Conservation (phyloP, 2,797 vertebrate species). For the Scarus forsteni region DNA sequence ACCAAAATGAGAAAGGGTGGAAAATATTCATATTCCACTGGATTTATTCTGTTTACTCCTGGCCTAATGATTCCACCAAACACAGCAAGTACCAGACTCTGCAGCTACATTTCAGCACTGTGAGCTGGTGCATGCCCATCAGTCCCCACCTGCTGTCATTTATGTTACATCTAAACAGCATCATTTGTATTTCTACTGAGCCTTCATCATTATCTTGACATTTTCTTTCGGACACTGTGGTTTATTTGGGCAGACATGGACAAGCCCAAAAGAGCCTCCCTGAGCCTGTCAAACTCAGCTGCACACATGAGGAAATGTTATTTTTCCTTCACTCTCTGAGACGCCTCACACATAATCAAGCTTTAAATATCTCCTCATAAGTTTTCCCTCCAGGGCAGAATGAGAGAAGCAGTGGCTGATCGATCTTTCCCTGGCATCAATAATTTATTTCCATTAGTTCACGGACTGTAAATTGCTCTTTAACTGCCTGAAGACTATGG, state of each 20-base stretch:
- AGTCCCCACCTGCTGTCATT: conserved; percentile 1
- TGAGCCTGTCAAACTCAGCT: conserved; percentile 22
- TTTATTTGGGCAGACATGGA: conserved; percentile 47
- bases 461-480: conserved; percentile 44
- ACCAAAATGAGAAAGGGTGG: conserved; percentile 27
- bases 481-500: conserved; percentile 37
- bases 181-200: conserved; percentile 7
- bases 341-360: conserved; percentile 47
- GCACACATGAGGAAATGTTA: conserved; percentile 46
- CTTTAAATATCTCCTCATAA: conserved; percentile 49
- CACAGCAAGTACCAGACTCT: conserved; percentile 44
- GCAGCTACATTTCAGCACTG: conserved; percentile 32
- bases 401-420: conserved; percentile 47
- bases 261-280: conserved; percentile 15
- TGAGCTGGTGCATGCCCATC: conserved; percentile 27
- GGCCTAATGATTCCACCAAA: conserved; percentile 69
- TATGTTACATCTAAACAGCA: conserved; percentile 8
- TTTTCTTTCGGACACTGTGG: conserved; percentile 14
- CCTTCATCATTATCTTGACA: not conserved
- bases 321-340: conserved; percentile 38
- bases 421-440: conserved; percentile 52
- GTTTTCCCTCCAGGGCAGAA: conserved; percentile 30
- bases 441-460: conserved; percentile 60
- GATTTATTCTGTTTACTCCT: conserved; percentile 50
- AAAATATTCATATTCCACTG: conserved; percentile 55